A percentile compares a stretch with the other conserved stretches of the same genome.
Evolutionary conservation across 2,888 invertebrate genomes (phyloP).

Genomic region (Phortica okadai): DNA sequence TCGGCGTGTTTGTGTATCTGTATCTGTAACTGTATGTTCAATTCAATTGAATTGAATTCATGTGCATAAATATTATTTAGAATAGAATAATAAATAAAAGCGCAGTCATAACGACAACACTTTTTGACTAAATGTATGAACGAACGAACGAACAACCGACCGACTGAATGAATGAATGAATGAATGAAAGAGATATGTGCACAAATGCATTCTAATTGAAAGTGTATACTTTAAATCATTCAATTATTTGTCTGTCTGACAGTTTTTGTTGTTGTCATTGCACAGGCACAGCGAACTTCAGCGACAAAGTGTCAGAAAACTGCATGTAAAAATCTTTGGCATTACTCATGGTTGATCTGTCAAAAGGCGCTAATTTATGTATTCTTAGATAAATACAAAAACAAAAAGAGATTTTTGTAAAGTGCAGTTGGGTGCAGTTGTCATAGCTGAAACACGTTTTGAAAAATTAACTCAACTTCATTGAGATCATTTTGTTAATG

Average conservation of each 20-base stretch:
- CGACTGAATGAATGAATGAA: neutral
- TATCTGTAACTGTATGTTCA: neutral
- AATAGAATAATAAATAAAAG: no score
- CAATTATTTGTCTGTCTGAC: neutral
- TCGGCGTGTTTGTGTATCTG: slow-evolving; percentile 17
- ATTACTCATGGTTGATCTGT: no score
- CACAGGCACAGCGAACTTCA: neutral
- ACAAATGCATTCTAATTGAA: slow-evolving; percentile 12
- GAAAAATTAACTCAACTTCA: no score
- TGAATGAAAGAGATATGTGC: neutral
- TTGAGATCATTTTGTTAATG: no score
- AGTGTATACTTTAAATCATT: neutral
- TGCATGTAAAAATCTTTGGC: no score
- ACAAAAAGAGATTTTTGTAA: no score
- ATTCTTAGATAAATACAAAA: no score
- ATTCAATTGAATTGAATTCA: neutral
- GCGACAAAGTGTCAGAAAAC: slow-evolving; percentile 2
- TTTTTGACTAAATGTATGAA: neutral
- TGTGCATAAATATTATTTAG: neutral
- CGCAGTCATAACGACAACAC: no score
- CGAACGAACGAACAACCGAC: neutral
- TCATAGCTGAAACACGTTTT: no score
- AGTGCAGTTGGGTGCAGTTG: no score
- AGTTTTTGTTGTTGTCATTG: neutral
- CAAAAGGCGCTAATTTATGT: no score